Percentiles rank a stretch among this genome's conserved stretches.
Evolutionary conservation across 2,888 invertebrate genomes (phyloP).

Genomic region (Lamproptera curius): DNA sequence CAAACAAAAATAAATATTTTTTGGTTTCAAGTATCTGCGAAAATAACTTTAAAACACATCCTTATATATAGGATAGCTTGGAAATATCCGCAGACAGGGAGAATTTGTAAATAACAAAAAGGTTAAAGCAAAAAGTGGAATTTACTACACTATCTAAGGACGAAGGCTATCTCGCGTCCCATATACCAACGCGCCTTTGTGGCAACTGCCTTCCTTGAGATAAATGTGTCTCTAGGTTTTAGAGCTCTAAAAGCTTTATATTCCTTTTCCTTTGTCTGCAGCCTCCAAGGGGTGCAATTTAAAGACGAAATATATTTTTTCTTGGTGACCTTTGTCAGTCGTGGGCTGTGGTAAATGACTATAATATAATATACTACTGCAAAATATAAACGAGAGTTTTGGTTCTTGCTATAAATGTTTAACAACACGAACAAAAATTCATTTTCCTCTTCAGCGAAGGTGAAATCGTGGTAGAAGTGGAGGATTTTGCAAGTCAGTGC

Average conservation of each 20-base stretch:
- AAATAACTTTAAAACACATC: neutral
- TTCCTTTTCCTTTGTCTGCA: constrained; percentile 1
- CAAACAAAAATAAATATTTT: no score
- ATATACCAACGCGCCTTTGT: constrained; percentile 10
- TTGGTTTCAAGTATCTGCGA: no score
- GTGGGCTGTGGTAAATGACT: no score
- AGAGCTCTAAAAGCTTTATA: constrained; percentile 2
- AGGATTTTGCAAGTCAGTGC: no score
- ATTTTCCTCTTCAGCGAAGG: no score
- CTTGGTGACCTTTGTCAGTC: no score
- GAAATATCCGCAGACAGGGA: neutral
- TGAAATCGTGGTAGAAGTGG: no score
- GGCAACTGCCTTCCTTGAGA: constrained; percentile 1
- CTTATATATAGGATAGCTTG: neutral
- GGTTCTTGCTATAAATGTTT: no score
- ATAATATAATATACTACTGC: no score
- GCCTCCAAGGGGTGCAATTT: constrained; percentile 32
- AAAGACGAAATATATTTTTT: constrained; percentile 30
- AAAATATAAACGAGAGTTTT: no score
- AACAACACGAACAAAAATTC: no score
- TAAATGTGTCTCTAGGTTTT: constrained; percentile 10
- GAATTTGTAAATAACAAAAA: constrained; percentile 1
- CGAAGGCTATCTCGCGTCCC: constrained; percentile 4
- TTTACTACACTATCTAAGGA: constrained; percentile 4
- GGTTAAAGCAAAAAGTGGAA: neutral